Conservation (phyloP, 2,113 vertebrate species). For the Brachypteracias leptosomus region DNA sequence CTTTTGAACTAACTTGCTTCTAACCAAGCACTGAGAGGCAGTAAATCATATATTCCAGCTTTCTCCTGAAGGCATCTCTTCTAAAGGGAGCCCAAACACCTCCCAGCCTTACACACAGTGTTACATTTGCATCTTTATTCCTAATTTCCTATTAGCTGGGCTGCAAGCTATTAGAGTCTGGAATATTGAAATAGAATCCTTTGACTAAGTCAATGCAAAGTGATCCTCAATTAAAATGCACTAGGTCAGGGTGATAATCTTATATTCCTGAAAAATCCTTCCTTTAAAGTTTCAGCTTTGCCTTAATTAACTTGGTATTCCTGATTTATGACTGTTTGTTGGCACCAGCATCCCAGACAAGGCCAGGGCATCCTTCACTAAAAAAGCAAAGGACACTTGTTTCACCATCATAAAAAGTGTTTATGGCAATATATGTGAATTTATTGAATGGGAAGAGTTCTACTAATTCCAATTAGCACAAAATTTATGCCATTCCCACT, state of each 20-base stretch:
- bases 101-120: neutral
- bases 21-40: neutral
- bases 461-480: neutral
- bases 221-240: slow-evolving; percentile 13
- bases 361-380: neutral
- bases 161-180: slow-evolving; percentile 28
- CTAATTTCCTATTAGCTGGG: neutral
- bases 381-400: neutral
- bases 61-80: accelerated
- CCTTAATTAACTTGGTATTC: neutral
- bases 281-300: neutral
- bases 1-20: neutral
- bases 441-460: neutral
- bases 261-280: neutral
- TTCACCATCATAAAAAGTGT: neutral
- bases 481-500: accelerated
- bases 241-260: neutral
- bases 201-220: slow-evolving; percentile 19
- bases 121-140: slow-evolving; percentile 16
- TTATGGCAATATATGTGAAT: neutral
- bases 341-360: neutral
- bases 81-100: neutral
- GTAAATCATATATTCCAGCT: neutral
- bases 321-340: neutral
- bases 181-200: slow-evolving; percentile 8